Conservation (phyloP, 37 sponge, comb jelly and placozoan genomes). For the Hormiphora californensis region DNA sequence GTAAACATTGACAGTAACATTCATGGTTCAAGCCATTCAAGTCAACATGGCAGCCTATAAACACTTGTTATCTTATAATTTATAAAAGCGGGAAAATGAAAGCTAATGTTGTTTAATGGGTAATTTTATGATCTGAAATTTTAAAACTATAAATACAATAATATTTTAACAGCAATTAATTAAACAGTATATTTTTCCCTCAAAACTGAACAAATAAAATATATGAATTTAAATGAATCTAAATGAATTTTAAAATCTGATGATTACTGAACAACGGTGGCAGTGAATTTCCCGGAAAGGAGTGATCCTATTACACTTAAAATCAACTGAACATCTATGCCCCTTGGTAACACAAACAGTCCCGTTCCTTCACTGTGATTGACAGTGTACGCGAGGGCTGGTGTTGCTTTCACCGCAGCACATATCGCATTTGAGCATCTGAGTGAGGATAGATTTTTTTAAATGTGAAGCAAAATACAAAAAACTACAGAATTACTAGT, state of each 20-base stretch:
- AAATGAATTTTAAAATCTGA: neutral
- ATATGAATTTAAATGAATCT: neutral
- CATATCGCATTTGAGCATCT: conserved; percentile 46
- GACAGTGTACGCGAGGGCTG: neutral
- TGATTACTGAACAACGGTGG: neutral
- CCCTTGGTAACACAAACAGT: neutral
- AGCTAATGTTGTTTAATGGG: too few relatives aligned
- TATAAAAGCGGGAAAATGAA: too few relatives aligned
- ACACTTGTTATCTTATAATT: too few relatives aligned
- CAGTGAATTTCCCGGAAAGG: conserved; percentile 3
- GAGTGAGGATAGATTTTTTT: neutral
- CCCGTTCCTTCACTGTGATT: neutral
- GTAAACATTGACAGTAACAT: too few relatives aligned
- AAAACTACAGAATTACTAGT: neutral
- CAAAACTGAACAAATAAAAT: neutral
- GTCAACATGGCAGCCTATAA: too few relatives aligned
- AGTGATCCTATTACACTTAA: conserved; percentile 20
- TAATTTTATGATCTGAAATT: too few relatives aligned
- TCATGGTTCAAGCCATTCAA: too few relatives aligned
- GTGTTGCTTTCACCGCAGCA: conserved; percentile 5
- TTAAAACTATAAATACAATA: too few relatives aligned
- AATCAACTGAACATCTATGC: neutral
- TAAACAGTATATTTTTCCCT: neutral
- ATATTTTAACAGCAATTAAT: too few relatives aligned
- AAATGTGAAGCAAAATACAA: neutral